Evolutionary conservation across 2,888 invertebrate species (phyloP).

Genomic region (Lasioglossum marginatum): DNA sequence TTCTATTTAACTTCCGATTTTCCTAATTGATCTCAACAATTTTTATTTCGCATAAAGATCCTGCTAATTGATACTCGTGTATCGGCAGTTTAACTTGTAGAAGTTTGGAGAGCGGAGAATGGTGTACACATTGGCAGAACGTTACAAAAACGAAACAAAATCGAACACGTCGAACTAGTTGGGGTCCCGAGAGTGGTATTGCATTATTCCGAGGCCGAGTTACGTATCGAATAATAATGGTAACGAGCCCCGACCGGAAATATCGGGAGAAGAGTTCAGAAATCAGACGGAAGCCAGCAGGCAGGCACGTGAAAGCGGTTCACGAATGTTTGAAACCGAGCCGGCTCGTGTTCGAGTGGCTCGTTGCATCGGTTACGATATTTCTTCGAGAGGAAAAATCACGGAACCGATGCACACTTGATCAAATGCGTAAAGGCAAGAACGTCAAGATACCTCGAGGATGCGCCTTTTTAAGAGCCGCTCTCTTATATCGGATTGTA

Average conservation of each 20-base stretch:
- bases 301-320: constrained; percentile 30
- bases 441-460: constrained; percentile 11
- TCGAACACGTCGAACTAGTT: constrained; percentile 28
- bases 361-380: constrained; percentile 35
- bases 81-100: not conserved
- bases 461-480: not conserved
- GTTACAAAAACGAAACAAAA: constrained; percentile 21
- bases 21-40: not conserved
- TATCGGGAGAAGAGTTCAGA: constrained; percentile 49
- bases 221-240: constrained; percentile 40
- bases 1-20: not conserved
- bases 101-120: not conserved
- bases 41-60: not conserved
- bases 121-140: not conserved
- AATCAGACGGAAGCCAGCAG: constrained; percentile 13
- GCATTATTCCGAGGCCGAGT: constrained; percentile 17
- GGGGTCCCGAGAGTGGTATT: not conserved
- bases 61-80: not conserved
- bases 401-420: constrained; percentile 12
- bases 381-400: constrained; percentile 45
- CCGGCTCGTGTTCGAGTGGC: constrained; percentile 11
- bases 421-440: constrained; percentile 26
- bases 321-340: constrained; percentile 29
- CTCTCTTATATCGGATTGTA: not conserved
- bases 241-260: constrained; percentile 41